phyloP scores from a whole-genome alignment of 2,113 vertebrate genomes.

The Connochaetes taurinus region DNA sequence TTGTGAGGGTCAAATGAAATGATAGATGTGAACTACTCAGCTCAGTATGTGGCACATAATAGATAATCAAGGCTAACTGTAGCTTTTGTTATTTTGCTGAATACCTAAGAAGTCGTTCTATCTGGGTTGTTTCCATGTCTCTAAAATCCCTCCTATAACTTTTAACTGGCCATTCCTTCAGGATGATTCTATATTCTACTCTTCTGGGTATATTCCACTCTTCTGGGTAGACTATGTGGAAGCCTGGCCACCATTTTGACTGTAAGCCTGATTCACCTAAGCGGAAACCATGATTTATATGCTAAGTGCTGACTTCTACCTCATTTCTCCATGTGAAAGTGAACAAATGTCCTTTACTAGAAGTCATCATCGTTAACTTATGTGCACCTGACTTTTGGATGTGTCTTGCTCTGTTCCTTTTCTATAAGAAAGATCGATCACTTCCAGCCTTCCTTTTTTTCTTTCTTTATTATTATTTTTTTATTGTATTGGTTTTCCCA shows the following conservation, averaged over 20 bases:
- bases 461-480: too few species aligned
- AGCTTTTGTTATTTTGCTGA: neutral
- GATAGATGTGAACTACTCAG: neutral
- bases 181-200: neutral
- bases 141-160: neutral
- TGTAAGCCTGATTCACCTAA: neutral
- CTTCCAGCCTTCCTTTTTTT: neutral
- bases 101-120: neutral
- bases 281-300: neutral
- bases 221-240: neutral
- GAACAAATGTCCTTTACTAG: neutral
- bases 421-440: neutral
- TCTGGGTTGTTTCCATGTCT: neutral
- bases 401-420: neutral
- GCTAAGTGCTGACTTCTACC: neutral
- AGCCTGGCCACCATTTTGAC: neutral
- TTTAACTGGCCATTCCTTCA: neutral
- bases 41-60: neutral
- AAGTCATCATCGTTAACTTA: neutral
- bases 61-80: neutral
- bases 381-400: neutral
- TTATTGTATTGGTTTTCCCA: too few species aligned
- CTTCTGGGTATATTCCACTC: neutral
- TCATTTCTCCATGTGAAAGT: neutral
- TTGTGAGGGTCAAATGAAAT: neutral